phyloP scores from a whole-genome alignment of 2,888 invertebrate genomes.

The Pyrgus malvae region DNA sequence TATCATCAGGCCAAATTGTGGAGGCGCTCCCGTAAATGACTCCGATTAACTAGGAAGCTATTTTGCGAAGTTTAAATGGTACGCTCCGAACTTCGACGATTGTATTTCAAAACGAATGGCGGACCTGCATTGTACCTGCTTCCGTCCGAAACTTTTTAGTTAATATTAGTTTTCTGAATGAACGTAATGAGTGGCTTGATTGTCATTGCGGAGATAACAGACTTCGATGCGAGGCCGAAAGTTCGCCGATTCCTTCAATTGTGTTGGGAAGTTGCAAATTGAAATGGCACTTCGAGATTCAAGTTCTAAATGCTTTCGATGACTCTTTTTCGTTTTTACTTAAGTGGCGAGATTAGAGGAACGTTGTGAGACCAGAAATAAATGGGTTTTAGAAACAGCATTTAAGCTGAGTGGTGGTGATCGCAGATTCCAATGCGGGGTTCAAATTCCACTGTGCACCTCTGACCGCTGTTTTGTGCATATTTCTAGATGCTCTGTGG shows the following conservation, averaged over 20 bases:
- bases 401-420: too few relatives aligned
- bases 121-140: conserved; percentile 58
- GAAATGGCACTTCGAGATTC: conserved; percentile 4
- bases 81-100: conserved; percentile 59
- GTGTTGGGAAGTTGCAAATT: conserved; percentile 4
- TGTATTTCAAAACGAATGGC: conserved; percentile 59
- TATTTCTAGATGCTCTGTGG: too few relatives aligned
- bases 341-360: not conserved
- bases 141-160: conserved; percentile 46
- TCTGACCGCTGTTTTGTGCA: too few relatives aligned
- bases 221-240: conserved; percentile 10
- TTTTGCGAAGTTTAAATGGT: conserved; percentile 70
- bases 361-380: not conserved
- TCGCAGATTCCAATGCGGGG: too few relatives aligned
- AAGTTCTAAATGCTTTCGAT: not conserved
- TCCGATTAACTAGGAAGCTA: conserved; percentile 72
- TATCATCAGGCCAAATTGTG: conserved; percentile 55
- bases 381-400: too few relatives aligned
- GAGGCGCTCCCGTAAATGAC: conserved; percentile 65
- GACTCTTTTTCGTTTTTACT: not conserved
- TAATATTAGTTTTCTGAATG: conserved; percentile 43
- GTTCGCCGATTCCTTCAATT: conserved; percentile 13
- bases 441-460: too few relatives aligned
- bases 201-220: conserved; percentile 25
- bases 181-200: conserved; percentile 29